Evolutionary conservation across 2,797 vertebrate genomes (phyloP), one percentile per base, ranked within the genome.

Genomic region (Notolabrus celidotus): DNA sequence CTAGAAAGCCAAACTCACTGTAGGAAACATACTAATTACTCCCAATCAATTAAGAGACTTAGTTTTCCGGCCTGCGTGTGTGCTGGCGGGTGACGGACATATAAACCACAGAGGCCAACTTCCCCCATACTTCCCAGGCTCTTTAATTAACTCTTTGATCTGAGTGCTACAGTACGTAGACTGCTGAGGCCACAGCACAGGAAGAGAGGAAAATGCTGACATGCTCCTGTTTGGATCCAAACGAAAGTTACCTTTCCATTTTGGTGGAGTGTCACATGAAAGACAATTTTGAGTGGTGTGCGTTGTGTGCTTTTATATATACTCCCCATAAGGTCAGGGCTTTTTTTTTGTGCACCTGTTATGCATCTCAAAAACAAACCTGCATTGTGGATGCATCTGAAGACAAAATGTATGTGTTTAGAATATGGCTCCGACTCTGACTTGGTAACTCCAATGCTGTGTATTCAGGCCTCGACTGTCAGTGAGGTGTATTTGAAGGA

Each of bases 101-200:
- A 80, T 84, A 90, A 89, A 91, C 83, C 81, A 83, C 71, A 50
- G 82, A 86, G 83, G 67, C 78, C 70, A 76, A 86, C 83, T 88
- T 84, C 84, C 80, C 79, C 79, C 72, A 68, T 69, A 80, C 79
- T 80, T 88, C 80, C 86, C 56, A 27, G 52, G 66, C 76, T 80
- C 80, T 85, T 85, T 89, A 85, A 91, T 90, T 85, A 89, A 77
- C 85, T 86, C 85, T 88, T 89, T 93, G 83, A 87, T 91, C 79
- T 86, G 73, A 73, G 71, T 77, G 76, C 69, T 74, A 51, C 34
- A 56, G n/a, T n/a, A n/a, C n/a, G n/a, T 66, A 56, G 80, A 74
- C 67, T 80, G 78, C 66, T 79, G 61, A 63, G 80, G 77, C 81
- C 67, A 71, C 36, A 27, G 69, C 34, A 62, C 59, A 67, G 52